These are phyloP conservation scores for Trichogramma dendrolimi DNA, from an alignment of 2,888 invertebrate genomes.

Conservation along the genomic window DNA sequence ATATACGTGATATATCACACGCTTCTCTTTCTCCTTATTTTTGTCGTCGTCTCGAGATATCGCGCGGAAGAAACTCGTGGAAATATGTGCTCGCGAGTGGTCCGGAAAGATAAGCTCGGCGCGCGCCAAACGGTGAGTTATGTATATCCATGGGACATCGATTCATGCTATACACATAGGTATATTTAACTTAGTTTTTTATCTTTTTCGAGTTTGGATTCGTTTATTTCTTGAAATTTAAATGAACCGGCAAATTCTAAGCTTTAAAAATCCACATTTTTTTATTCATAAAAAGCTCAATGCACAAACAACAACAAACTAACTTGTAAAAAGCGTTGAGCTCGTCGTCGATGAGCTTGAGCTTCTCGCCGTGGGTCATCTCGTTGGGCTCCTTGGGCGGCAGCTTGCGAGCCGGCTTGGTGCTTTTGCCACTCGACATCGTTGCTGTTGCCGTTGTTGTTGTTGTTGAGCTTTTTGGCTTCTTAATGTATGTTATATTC, in stretches of 20 bases:
- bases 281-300: no score
- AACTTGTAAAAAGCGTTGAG: constrained; percentile 50
- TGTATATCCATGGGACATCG: no score
- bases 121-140: not conserved
- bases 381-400: constrained; percentile 48
- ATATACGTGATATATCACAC: not conserved
- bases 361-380: constrained; percentile 49
- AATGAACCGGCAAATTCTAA: no score
- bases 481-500: no score
- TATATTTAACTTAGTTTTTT: no score
- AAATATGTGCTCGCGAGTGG: constrained; percentile 2
- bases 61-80: not conserved
- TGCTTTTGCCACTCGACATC: constrained; percentile 23
- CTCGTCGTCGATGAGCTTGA: constrained; percentile 49
- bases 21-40: not conserved
- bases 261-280: no score
- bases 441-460: not conserved
- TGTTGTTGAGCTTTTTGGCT: no score
- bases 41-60: not conserved
- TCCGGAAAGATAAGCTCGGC: not conserved
- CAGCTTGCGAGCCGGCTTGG: constrained; percentile 40
- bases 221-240: no score
- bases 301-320: constrained; percentile 17
- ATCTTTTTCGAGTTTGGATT: no score
- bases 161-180: no score